Evolutionary conservation across 2,113 vertebrate genomes (phyloP).

Genomic region (Crotalus tigris): DNA sequence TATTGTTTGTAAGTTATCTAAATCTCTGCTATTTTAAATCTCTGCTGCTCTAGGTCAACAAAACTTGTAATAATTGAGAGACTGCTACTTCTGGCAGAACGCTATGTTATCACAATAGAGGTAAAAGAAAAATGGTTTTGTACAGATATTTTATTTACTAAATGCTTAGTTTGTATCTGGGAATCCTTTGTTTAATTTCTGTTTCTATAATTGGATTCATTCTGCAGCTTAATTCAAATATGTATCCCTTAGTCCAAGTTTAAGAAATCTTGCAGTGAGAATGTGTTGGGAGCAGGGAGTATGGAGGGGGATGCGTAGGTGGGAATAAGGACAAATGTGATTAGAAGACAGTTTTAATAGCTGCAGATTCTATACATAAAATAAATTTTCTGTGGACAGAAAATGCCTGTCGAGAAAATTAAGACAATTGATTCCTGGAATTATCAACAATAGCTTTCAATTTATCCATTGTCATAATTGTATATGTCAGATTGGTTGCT

Average conservation of each 20-base stretch:
- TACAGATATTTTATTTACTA: not conserved
- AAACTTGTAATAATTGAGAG: conserved; percentile 98
- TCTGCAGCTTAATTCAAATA: not conserved
- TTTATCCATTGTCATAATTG: not conserved
- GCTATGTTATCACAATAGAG: conserved; percentile 98
- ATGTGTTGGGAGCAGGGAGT: too few relatives aligned
- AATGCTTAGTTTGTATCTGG: not conserved
- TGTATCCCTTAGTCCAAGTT: not conserved
- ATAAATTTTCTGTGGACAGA: not conserved
- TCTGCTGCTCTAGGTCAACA: conserved; percentile 80
- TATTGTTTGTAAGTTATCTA: conserved; percentile 4
- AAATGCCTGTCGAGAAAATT: not conserved
- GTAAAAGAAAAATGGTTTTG: conserved; percentile 62
- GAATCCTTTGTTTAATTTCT: not conserved
- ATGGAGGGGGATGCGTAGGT: too few relatives aligned
- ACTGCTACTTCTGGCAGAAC: conserved; percentile 91
- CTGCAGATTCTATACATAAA: not conserved
- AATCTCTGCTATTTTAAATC: conserved; percentile 30
- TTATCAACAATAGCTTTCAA: not conserved
- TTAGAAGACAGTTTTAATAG: not conserved
- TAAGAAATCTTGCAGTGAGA: not conserved
- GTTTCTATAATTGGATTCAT: not conserved
- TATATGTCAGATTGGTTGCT: not conserved
- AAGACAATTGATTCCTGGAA: not conserved
- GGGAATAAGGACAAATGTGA: not conserved